These are phyloP conservation scores for Bryconaethiops microstoma DNA, from an alignment of 2,797 vertebrate species.

Conservation along the genomic window DNA sequence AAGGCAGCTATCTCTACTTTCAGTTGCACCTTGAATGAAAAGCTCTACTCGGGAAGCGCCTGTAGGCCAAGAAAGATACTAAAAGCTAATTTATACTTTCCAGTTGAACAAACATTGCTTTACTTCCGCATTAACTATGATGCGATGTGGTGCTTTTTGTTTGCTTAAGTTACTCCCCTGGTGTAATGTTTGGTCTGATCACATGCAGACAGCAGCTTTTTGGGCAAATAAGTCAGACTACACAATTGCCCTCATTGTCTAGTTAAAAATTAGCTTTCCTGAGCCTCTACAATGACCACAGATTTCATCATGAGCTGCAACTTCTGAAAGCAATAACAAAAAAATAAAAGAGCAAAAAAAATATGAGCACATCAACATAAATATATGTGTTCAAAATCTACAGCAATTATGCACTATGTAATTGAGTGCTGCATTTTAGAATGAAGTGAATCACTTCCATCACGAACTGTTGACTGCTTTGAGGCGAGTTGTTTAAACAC, in stretches of 20 bases:
- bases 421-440: no score
- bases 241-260: conserved; percentile 3
- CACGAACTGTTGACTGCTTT: no score
- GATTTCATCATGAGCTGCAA: no score
- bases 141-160: not conserved
- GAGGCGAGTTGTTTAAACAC: no score
- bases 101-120: conserved; percentile 5
- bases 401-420: no score
- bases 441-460: no score
- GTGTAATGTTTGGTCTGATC: not conserved
- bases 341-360: no score
- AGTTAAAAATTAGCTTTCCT: not conserved
- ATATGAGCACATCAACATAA: no score
- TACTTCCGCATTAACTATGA: not conserved
- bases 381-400: not conserved
- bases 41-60: not conserved
- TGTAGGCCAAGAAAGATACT: not conserved
- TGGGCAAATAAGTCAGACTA: no score
- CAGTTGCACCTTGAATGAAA: not conserved
- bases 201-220: not conserved
- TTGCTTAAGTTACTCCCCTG: not conserved
- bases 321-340: no score
- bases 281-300: no score
- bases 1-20: not conserved
- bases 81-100: not conserved